Evolutionary conservation across 1,140 invertebrate genomes (phyloP).

Genomic region (Phthorimaea operculella): DNA sequence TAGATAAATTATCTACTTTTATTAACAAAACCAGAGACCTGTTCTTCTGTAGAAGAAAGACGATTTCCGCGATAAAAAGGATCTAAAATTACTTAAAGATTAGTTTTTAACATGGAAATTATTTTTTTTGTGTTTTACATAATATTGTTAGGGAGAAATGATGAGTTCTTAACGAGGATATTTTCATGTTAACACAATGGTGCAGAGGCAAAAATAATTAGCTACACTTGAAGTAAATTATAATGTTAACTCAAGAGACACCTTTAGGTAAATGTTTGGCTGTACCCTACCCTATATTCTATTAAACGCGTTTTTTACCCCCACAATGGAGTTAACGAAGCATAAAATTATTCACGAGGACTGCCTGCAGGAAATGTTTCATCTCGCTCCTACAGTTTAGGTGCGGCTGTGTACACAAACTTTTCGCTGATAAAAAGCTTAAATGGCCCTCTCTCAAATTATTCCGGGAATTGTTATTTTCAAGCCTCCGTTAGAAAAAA

Average conservation of each 20-base stretch:
- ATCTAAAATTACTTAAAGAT: too few species aligned
- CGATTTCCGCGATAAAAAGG: too few species aligned
- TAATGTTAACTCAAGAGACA: neutral
- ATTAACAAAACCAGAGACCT: too few species aligned
- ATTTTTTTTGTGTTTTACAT: too few species aligned
- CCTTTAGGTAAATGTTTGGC: conserved; percentile 22
- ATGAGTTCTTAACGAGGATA: too few species aligned
- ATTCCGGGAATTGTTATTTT: conserved; percentile 60
- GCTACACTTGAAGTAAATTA: neutral
- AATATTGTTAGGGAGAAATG: too few species aligned
- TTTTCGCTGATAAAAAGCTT: conserved; percentile 58
- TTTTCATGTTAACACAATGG: too few species aligned
- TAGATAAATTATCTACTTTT: too few species aligned
- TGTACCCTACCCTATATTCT: conserved; percentile 27
- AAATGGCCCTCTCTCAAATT: conserved; percentile 54
- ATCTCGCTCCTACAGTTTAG: conserved; percentile 43
- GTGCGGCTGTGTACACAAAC: conserved; percentile 54
- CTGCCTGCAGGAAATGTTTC: conserved; percentile 45
- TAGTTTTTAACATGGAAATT: too few species aligned
- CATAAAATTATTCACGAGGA: conserved; percentile 56
- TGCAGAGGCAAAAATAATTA: too few species aligned
- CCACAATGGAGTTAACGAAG: conserved; percentile 51
- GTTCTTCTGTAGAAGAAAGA: too few species aligned
- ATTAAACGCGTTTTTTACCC: conserved; percentile 36
- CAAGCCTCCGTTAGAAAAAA: conserved; percentile 38